Conservation (phyloP, 2,888 invertebrate genomes). For the Saturnia pavonia region DNA sequence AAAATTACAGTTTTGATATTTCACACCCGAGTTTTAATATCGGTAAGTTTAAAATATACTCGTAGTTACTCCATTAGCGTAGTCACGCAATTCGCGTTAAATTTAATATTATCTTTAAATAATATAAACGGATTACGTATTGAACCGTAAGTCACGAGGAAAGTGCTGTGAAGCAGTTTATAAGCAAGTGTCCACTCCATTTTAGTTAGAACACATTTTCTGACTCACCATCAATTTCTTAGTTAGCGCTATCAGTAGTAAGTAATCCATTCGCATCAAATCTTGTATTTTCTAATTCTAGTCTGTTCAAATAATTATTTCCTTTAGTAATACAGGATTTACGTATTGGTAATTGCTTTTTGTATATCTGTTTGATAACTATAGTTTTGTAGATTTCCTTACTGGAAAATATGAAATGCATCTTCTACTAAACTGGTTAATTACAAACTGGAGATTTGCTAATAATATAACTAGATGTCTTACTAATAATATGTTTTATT, state of each 20-base stretch:
- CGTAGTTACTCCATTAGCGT: constrained; percentile 16
- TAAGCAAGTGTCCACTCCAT: not conserved
- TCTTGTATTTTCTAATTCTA: not conserved
- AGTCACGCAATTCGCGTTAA: constrained; percentile 24
- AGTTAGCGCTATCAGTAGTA: not conserved
- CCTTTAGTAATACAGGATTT: no score
- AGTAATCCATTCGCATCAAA: not conserved
- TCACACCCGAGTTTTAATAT: constrained; percentile 19
- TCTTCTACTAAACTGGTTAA: not conserved
- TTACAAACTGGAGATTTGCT: not conserved
- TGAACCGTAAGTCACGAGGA: constrained; percentile 1
- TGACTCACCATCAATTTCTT: not conserved
- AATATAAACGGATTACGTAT: constrained; percentile 5
- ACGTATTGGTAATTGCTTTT: no score
- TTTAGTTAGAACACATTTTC: not conserved
- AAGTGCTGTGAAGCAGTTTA: not conserved
- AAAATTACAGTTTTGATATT: constrained; percentile 22
- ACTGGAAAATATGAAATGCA: no score
- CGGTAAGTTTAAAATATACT: constrained; percentile 4
- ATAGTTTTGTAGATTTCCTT: no score
- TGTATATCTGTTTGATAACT: no score
- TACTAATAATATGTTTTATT: not conserved
- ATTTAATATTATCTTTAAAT: constrained; percentile 21
- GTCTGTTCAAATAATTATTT: not conserved
- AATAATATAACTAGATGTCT: not conserved